A percentile compares a stretch with the other conserved stretches of the same genome.
phyloP scores from a whole-genome alignment of 1,140 invertebrate genomes.

The Phocides pigmalion region DNA sequence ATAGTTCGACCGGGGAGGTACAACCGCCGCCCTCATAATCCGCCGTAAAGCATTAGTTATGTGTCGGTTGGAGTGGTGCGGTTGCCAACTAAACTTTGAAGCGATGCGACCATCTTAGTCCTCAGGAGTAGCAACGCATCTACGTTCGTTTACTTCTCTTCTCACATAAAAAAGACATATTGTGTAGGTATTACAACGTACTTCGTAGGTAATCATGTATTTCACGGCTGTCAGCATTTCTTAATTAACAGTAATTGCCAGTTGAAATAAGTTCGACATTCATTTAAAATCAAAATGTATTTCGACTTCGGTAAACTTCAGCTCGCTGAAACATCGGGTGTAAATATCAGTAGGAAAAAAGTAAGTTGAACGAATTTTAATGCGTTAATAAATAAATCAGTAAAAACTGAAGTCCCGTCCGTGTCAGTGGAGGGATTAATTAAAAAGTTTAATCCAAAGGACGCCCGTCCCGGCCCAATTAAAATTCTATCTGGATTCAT shows the following conservation, averaged over 20 bases:
- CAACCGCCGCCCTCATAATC: too few relatives aligned
- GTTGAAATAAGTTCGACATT: neutral
- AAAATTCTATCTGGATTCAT: constrained; percentile 36
- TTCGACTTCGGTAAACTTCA: neutral
- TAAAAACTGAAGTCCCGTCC: constrained; percentile 32
- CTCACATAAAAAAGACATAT: too few relatives aligned
- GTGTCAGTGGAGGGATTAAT: constrained; percentile 34
- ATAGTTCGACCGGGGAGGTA: too few relatives aligned
- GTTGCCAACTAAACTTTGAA: too few relatives aligned
- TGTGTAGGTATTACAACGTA: too few relatives aligned
- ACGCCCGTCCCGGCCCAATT: constrained; percentile 29
- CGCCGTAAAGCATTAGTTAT: too few relatives aligned
- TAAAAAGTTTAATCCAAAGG: constrained; percentile 36
- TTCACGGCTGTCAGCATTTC: neutral
- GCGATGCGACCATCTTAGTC: too few relatives aligned
- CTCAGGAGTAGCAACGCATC: too few relatives aligned
- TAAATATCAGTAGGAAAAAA: constrained; percentile 9
- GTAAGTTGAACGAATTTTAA: constrained; percentile 30
- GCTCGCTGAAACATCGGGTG: neutral
- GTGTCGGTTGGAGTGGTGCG: too few relatives aligned
- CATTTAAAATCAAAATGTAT: neutral
- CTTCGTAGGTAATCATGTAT: too few relatives aligned
- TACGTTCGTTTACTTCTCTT: too few relatives aligned
- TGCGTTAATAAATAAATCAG: constrained; percentile 36
- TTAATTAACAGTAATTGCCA: constrained; percentile 1